Evolutionary conservation across 2,113 vertebrate genomes (phyloP), one percentile per base, ranked within the genome.

Genomic region (Neodontobutis hainanensis): DNA sequence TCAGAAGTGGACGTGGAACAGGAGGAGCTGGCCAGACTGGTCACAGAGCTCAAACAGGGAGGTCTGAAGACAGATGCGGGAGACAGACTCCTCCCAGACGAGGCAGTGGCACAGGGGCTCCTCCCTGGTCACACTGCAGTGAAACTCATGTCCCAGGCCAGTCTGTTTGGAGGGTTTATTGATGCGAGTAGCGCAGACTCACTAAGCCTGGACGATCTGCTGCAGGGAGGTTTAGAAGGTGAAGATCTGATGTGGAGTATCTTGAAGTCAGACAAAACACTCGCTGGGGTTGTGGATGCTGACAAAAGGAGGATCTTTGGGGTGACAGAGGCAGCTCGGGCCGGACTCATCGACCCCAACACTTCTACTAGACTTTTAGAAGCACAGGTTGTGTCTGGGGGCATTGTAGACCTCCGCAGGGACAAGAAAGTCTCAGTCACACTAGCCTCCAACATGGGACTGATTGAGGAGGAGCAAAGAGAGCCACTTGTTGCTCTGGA

Each of bases 361-460:
- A 95, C 94, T 0, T 94, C 94, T 0, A 76, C 75, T 82, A 91
- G 90, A 68, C 90, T 99, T 71, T 81, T 99, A 63, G 96, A 99
- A 80, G 94, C 94, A 0, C 97, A 99, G 69, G 94, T 99, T 56
- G 93, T 88, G 0, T 94, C 97, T 11, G 97, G 97, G 14, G 97
- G 97, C n/a, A 93, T 99, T 6, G 81, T 95, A 50, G 96, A 99
- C 73, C 68, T 97, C 61, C 94, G 90, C 34, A 91, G 94, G 61
- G 94, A 93, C 72, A 95, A 95, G 81, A 97, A 94, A 27, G 32
- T 99, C 45, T 99, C 97, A 0, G 97, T 98, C 64, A 97, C 95
- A 51, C 86, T 97, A 78, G 97, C 97, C 76, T 94, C 93, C 52
- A 97, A 94, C 11, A 88, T 97, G 63, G 96, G 95, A 40, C 87